phyloP scores from a whole-genome alignment of 2,113 vertebrate genomes.

The Glareola pratincola region DNA sequence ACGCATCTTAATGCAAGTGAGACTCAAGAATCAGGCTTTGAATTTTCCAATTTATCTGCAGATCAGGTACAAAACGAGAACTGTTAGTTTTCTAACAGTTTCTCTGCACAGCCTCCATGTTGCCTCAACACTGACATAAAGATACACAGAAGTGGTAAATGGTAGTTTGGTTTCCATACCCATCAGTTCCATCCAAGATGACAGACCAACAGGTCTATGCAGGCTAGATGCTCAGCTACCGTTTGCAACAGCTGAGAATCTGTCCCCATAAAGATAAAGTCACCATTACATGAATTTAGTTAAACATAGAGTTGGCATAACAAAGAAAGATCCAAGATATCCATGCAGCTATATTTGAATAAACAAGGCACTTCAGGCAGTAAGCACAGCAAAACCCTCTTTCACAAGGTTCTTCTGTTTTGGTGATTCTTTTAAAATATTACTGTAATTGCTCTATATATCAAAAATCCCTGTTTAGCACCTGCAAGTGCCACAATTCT shows the following conservation, averaged over 20 bases:
- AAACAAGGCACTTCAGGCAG: conserved; percentile 10
- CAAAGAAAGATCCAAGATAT: background rate
- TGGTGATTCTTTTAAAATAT: background rate
- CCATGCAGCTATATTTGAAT: conserved; percentile 11
- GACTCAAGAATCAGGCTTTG: background rate
- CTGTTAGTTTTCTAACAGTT: background rate
- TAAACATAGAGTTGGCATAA: background rate
- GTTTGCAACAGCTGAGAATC: conserved; percentile 5
- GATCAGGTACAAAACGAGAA: background rate
- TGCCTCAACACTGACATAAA: background rate
- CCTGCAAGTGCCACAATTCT: background rate
- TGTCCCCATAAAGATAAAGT: background rate
- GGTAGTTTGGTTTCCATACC: background rate
- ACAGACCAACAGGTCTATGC: background rate
- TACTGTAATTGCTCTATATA: background rate
- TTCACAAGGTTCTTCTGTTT: conserved; percentile 12
- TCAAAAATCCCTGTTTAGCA: background rate
- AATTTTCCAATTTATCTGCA: background rate
- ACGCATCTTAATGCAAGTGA: background rate
- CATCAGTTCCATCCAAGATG: background rate
- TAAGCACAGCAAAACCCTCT: conserved; percentile 17
- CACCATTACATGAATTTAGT: background rate
- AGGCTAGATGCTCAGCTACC: background rate
- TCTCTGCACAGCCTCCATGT: background rate
- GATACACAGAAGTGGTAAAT: background rate